These are phyloP conservation scores for Homalodisca vitripennis DNA, from an alignment of 1,140 invertebrate genomes.

Conservation along the genomic window DNA sequence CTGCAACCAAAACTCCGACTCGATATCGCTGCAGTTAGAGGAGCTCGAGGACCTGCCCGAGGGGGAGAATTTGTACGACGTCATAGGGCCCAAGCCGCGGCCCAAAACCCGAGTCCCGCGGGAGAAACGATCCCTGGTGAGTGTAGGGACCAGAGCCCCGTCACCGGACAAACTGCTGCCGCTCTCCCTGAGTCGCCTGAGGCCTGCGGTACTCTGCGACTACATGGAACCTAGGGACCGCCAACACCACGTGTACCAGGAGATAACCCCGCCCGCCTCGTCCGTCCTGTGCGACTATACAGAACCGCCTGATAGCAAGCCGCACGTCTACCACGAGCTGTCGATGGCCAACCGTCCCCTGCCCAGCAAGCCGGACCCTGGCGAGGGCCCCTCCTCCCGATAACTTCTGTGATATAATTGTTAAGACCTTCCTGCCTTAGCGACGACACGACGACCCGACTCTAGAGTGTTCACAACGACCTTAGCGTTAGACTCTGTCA, in stretches of 20 bases:
- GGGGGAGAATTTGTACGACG: slow-evolving; percentile 60
- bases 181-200: background rate
- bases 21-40: slow-evolving; percentile 35
- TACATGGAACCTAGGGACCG: slow-evolving; percentile 56
- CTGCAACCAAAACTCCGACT: slow-evolving; percentile 56
- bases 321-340: slow-evolving; percentile 54
- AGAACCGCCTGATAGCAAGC: slow-evolving; percentile 52
- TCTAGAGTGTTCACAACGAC: slow-evolving; percentile 3
- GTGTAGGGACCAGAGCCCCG: slow-evolving; percentile 59
- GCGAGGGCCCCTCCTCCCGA: slow-evolving; percentile 44
- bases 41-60: slow-evolving; percentile 46
- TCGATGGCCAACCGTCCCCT: slow-evolving; percentile 64
- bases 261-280: slow-evolving; percentile 44
- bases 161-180: slow-evolving; percentile 61
- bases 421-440: slow-evolving; percentile 17
- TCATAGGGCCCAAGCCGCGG: slow-evolving; percentile 54
- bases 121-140: slow-evolving; percentile 45
- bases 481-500: background rate
- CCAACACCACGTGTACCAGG: slow-evolving; percentile 52
- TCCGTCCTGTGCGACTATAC: slow-evolving; percentile 53
- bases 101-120: slow-evolving; percentile 44
- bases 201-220: slow-evolving; percentile 49
- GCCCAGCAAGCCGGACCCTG: slow-evolving; percentile 60
- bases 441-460: background rate
- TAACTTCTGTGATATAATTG: slow-evolving; percentile 34